Conservation (phyloP, 2,113 vertebrate genomes). For the Phaetusa simplex region DNA sequence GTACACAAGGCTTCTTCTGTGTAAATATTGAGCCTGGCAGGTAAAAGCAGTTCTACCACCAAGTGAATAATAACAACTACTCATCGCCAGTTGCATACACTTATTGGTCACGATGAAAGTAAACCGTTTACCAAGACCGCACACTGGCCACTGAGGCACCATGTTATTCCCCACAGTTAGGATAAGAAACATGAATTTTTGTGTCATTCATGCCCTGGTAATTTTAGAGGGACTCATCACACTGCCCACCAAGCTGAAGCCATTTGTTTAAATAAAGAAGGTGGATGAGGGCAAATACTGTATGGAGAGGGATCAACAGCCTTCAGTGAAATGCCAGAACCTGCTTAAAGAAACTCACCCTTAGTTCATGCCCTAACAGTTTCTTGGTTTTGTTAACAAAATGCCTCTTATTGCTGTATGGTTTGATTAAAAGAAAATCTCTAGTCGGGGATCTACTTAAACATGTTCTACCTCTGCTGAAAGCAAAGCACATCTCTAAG, state of each 20-base stretch:
- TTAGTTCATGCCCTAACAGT: not conserved
- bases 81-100: not conserved
- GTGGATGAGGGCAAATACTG: not conserved
- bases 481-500: not conserved
- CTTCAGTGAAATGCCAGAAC: not conserved
- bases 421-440: not conserved
- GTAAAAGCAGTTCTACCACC: slow-evolving; percentile 1
- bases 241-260: not conserved
- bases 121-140: not conserved
- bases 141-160: not conserved
- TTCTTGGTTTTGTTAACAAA: not conserved
- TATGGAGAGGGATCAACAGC: not conserved
- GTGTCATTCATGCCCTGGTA: not conserved
- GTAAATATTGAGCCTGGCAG: not conserved
- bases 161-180: not conserved
- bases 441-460: not conserved
- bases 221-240: not conserved
- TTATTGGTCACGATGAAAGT: not conserved
- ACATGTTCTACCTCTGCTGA: not conserved
- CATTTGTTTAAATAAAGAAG: not conserved
- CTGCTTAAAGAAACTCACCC: not conserved
- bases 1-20: not conserved
- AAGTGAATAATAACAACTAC: not conserved
- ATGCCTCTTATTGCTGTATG: not conserved
- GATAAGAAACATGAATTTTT: not conserved